These are phyloP conservation scores for Epsilonema sp. DNA, from an alignment of 2,888 invertebrate genomes.

Conservation along the genomic window DNA sequence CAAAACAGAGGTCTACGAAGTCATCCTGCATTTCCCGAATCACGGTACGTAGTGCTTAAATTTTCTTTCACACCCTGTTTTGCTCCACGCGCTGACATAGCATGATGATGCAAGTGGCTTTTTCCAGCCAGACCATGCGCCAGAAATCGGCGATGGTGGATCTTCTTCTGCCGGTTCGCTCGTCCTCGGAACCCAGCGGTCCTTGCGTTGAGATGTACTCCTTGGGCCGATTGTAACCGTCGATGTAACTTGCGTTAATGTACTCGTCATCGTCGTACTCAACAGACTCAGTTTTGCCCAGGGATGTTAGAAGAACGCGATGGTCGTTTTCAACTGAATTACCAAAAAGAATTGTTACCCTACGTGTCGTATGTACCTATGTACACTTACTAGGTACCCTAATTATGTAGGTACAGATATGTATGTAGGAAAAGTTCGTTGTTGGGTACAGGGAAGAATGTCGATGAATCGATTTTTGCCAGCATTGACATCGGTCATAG, in stretches of 20 bases:
- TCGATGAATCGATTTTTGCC: not conserved
- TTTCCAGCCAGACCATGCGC: not conserved
- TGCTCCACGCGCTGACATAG: not conserved
- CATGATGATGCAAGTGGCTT: not conserved
- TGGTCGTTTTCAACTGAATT: not conserved
- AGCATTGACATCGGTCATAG: not conserved
- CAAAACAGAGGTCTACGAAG: no score
- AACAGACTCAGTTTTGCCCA: no score
- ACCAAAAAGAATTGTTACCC: not conserved
- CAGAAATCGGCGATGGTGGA: not conserved
- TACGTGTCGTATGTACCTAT: no score
- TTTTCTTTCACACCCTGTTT: no score
- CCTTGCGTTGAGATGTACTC: not conserved
- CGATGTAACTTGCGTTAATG: slow-evolving; percentile 3
- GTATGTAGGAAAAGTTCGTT: not conserved
- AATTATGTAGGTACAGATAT: no score
- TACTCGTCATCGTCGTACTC: not conserved
- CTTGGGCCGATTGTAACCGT: not conserved
- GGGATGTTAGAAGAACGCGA: no score
- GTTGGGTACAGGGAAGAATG: not conserved
- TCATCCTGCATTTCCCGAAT: no score
- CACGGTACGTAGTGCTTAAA: no score
- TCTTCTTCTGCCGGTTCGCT: not conserved
- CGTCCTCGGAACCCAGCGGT: not conserved
- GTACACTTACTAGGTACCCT: no score